Evolutionary conservation across 2,113 vertebrate species (phyloP).

Genomic region (Anhinga anhinga): DNA sequence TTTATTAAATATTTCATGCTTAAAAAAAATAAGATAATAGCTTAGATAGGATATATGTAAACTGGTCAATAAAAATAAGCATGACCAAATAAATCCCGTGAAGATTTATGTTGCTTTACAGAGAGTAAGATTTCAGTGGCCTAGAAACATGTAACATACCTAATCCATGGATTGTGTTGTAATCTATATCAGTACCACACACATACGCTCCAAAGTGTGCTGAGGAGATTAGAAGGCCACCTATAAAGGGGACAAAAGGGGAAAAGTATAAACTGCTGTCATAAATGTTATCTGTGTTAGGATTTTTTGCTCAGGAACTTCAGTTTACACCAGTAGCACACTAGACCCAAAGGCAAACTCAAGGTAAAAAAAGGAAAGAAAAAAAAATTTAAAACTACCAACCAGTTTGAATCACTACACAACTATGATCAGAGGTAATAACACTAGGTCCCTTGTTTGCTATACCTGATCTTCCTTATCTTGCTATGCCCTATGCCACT

Average conservation of each 20-base stretch:
- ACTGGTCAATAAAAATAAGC: not conserved
- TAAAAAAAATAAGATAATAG: not conserved
- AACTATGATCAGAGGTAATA: not conserved
- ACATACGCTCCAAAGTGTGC: conserved; percentile 96
- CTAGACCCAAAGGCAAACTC: not conserved
- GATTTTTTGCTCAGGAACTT: not conserved
- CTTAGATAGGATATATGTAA: not conserved
- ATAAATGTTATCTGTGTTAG: not conserved
- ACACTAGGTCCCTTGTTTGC: not conserved
- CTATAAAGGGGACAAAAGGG: conserved; percentile 66
- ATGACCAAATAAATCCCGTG: not conserved
- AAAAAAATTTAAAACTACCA: not conserved
- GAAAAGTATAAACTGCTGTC: not conserved
- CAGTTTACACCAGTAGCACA: not conserved
- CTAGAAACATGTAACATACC: conserved; percentile 74
- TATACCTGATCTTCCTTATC: not conserved
- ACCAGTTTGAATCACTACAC: not conserved
- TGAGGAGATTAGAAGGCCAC: conserved; percentile 92
- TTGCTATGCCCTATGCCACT: not conserved
- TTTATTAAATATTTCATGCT: not conserved
- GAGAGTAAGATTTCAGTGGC: not conserved
- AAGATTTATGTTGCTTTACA: not conserved
- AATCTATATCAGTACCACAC: conserved; percentile 94
- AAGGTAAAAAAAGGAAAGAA: not conserved
- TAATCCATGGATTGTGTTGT: conserved; percentile 93